Evolutionary conservation across 2,888 invertebrate genomes (phyloP), one percentile per base, ranked within the genome.

Genomic region (Neoascia interrupta): DNA sequence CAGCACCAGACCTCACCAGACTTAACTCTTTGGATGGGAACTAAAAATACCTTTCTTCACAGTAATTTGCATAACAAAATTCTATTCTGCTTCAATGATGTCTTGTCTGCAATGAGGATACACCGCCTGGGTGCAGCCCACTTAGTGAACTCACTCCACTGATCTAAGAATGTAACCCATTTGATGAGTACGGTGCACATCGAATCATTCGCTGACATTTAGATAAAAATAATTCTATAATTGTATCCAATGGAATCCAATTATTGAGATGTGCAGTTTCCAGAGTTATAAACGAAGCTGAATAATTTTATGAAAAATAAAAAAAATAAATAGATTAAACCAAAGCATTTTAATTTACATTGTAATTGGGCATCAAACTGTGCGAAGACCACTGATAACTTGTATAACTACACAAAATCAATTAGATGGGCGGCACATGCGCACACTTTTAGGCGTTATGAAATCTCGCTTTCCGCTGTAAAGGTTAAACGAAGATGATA

Each of bases 91-190:
- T 8, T 75, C 70, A 39, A 28, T 23, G 60, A 43, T 23, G 26
- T n/a, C n/a, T n/a, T n/a, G n/a, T n/a, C n/a, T n/a, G n/a, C n/a
- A n/a, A n/a, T n/a, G n/a, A n/a, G n/a, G n/a, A n/a, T n/a, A n/a
- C n/a, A n/a, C n/a, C n/a, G n/a, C n/a, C 61, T 75, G 70, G 75
- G 75, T 76, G 75, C 75, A 76, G 75, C 75, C 45, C 70, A 76
- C 75, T 76, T 76, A 70, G 21, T 41, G 13, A 37, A 5, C 31
- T n/a, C 31, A 58, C 36, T 51, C n/a, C 39, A 66, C 34, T 47
- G 26, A 1, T 39, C 11, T 43, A 26, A 70, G 69, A 75, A 76
- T 39, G 31, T 51, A 56, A 49, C 28, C 3, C 19, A n/a, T n/a
- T n/a, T 28, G 66, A 51, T 39, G 68, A 69, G 49, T 56, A 43